phyloP scores from a whole-genome alignment of 2,113 vertebrate genomes.

The Amia ocellicauda region DNA sequence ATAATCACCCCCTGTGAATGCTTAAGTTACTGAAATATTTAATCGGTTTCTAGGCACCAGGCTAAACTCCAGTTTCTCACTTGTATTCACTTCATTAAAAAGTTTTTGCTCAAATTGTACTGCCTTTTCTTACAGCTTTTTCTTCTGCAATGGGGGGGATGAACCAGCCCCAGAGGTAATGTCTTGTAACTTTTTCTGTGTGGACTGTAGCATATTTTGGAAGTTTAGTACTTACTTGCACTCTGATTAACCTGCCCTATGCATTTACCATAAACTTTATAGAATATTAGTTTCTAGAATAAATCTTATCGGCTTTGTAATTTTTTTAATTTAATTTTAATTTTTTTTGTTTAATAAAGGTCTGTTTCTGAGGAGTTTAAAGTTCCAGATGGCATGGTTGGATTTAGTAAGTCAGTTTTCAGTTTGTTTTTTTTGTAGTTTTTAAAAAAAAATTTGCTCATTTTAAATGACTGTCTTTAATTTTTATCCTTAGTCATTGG shows the following conservation, averaged over 20 bases:
- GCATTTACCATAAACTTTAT: too few species aligned
- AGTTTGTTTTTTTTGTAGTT: background rate
- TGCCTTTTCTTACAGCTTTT: slow-evolving; percentile 72
- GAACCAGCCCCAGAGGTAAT: slow-evolving; percentile 88
- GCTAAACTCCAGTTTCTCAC: too few species aligned
- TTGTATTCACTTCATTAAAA: too few species aligned
- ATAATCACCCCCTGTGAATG: background rate
- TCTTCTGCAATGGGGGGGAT: slow-evolving; percentile 79
- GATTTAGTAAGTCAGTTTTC: slow-evolving; percentile 86
- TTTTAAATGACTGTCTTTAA: slow-evolving; percentile 12
- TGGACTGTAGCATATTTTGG: too few species aligned
- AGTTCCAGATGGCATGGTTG: slow-evolving; percentile 98
- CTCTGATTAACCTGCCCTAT: too few species aligned
- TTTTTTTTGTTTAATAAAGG: slow-evolving; percentile 52
- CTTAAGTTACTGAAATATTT: too few species aligned
- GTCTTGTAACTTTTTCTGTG: background rate
- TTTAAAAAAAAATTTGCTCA: background rate
- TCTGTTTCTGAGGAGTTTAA: slow-evolving; percentile 94
- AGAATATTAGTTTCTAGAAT: too few species aligned
- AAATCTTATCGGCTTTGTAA: too few species aligned
- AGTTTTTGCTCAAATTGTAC: background rate
- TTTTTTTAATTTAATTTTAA: too few species aligned
- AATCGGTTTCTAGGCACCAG: too few species aligned
- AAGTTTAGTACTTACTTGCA: too few species aligned
- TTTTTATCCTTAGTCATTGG: slow-evolving; percentile 80